A percentile compares a stretch with the other conserved stretches of the same genome.
phyloP scores from a whole-genome alignment of 1,140 invertebrate species.

The Drosophila kohkoa region DNA sequence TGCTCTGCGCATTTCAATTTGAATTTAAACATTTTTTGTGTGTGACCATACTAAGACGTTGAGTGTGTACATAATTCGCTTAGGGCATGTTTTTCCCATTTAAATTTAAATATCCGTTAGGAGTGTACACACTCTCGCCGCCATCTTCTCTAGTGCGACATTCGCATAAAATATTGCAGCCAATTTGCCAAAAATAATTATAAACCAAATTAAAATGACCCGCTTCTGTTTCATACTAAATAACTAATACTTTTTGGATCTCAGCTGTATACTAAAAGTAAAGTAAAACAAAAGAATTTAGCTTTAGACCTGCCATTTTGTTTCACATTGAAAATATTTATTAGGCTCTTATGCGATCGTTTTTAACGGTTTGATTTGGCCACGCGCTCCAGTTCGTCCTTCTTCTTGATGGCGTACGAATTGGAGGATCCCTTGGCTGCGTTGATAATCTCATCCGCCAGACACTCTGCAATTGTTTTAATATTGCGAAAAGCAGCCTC shows the following conservation, averaged over 20 bases:
- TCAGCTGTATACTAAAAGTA: too few species aligned
- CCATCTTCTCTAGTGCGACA: too few species aligned
- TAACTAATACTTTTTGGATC: too few species aligned
- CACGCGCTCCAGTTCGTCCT: conserved; percentile 99
- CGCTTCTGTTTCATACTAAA: too few species aligned
- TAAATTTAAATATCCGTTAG: too few species aligned
- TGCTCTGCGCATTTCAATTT: background rate
- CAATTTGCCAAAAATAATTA: too few species aligned
- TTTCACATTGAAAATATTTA: background rate
- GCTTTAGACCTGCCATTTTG: background rate
- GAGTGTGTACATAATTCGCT: too few species aligned
- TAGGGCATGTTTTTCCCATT: too few species aligned
- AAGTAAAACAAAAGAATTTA: background rate
- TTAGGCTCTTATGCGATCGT: background rate
- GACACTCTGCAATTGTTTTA: conserved; percentile 99
- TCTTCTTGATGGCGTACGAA: conserved; percentile 99
- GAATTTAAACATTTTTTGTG: background rate
- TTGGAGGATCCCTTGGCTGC: conserved; percentile 99
- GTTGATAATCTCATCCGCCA: conserved; percentile 99
- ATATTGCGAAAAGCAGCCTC: conserved; percentile 99
- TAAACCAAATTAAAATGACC: too few species aligned
- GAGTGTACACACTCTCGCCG: too few species aligned
- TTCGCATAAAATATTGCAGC: too few species aligned
- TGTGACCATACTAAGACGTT: background rate
- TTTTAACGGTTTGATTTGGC: conserved; percentile 99